Base-by-base conservation (phyloP, 2,113 vertebrate species). In the Corythornis cristatus region DNA sequence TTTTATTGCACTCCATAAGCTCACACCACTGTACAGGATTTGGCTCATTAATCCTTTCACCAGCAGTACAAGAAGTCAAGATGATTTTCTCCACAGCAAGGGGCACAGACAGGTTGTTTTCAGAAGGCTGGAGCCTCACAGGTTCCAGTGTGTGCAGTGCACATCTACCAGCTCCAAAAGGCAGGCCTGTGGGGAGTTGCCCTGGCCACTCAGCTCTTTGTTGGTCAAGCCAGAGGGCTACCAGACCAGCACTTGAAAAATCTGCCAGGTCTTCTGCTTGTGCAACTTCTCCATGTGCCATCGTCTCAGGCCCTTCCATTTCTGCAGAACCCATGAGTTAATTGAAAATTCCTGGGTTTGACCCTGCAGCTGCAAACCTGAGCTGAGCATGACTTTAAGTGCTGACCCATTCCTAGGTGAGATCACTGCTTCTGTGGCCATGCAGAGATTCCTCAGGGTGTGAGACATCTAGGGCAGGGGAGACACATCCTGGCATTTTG, bases 401-500 rank as follows among this genome's bases (percentile, higher is more conserved):
- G 3, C 15, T 15, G 22, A 26, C 57, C n/a, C 33, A 8, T 50
- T 83, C 75, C 45, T 28, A 70, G 61, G 37, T 45, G 82, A 91
- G 42, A 42, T 61, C 3, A 28, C 42, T 61, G 57, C 79, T 80
- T 6, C 64, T 56, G 37, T 56, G 48, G 61, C 42, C 53, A 12
- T 23, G 66, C 42, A 51, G 45, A 57, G 10, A 35, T 86, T 82
- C 8, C 4, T 25, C n/a, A n/a, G n/a, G 57, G 19, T 25, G 31
- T 42, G 56, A 70, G 67, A 83, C 23, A 50, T 2, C 75, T 21
- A 15, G 37, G 42, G 37, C 25, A 56, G 54, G 43, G 51, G 50
- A 85, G 74, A 31, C 4, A 0, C 0, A 0, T 56, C 74, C 70
- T 33, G 20, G 54, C 43, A 20, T 26, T 68, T 57, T 16, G 13